These are phyloP conservation scores for Hycleus cichorii DNA, from an alignment of 1,140 invertebrate genomes.

Conservation along the genomic window DNA sequence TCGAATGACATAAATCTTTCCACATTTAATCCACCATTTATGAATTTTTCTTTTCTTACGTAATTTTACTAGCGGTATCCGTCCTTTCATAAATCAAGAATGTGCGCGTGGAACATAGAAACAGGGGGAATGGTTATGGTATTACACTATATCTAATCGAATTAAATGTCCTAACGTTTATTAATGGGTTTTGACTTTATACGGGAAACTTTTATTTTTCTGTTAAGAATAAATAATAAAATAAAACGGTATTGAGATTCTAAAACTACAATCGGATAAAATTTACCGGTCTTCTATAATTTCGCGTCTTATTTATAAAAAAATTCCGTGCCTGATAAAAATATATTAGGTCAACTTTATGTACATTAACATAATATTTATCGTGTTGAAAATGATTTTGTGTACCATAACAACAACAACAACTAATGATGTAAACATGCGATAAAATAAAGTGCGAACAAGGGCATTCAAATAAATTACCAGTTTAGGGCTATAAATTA, in stretches of 20 bases:
- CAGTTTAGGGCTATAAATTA: constrained; percentile 18
- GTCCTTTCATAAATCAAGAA: constrained; percentile 9
- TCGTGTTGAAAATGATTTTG: constrained; percentile 16
- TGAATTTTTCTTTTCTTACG: constrained; percentile 10
- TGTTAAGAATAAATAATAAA: not conserved
- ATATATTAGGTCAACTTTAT: constrained; percentile 2
- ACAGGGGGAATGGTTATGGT: not conserved
- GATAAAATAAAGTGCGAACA: constrained; percentile 20
- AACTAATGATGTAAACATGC: constrained; percentile 18
- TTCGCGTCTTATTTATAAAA: no score
- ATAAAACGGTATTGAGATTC: no score
- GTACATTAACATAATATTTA: constrained; percentile 12
- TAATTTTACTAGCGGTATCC: constrained; percentile 8
- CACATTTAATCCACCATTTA: constrained; percentile 9
- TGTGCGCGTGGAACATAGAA: not conserved
- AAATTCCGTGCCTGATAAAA: constrained; percentile 4
- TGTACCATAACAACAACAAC: constrained; percentile 12
- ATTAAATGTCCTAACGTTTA: constrained; percentile 9
- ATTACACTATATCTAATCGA: constrained; percentile 7
- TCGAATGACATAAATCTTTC: constrained; percentile 7
- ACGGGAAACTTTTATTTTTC: not conserved
- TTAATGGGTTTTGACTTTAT: constrained; percentile 1
- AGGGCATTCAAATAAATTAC: constrained; percentile 24
- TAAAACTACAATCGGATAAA: no score
- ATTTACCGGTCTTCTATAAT: no score